Evolutionary conservation across 2,888 invertebrate species (phyloP).

Genomic region (Mactromeris polynyma): DNA sequence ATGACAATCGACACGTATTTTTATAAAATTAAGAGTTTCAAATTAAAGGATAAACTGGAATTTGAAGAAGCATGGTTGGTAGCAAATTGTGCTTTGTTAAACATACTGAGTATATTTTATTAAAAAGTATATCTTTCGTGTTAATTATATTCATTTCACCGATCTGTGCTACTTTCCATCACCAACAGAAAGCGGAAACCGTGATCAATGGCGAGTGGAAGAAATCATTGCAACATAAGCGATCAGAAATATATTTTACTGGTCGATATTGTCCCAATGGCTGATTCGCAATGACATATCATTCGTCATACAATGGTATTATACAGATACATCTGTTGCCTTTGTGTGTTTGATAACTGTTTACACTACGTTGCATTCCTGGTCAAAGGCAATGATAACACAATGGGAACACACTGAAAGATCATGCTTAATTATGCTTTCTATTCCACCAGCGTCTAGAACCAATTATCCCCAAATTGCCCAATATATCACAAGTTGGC

Average conservation of each 20-base stretch:
- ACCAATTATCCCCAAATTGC: constrained; percentile 33
- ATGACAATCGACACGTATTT: too few species aligned
- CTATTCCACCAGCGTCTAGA: constrained; percentile 19
- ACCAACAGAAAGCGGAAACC: background rate
- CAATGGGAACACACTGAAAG: background rate
- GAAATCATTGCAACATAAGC: background rate
- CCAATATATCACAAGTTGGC: constrained; percentile 17
- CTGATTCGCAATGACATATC: background rate
- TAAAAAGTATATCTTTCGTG: too few species aligned
- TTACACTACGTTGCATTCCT: background rate
- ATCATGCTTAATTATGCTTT: background rate
- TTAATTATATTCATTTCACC: background rate
- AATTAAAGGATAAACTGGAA: too few species aligned
- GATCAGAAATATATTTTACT: background rate
- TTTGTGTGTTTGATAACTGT: background rate
- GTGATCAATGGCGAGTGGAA: background rate
- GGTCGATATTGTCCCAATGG: background rate
- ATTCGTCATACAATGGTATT: background rate
- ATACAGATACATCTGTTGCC: background rate
- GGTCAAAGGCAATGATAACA: background rate
- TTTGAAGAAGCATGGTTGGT: too few species aligned
- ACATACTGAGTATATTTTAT: too few species aligned
- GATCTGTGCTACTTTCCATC: background rate
- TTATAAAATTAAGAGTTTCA: too few species aligned
- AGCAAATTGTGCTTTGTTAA: too few species aligned